Evolutionary conservation across 2,113 vertebrate genomes (phyloP).

Genomic region (Rhineura floridana): DNA sequence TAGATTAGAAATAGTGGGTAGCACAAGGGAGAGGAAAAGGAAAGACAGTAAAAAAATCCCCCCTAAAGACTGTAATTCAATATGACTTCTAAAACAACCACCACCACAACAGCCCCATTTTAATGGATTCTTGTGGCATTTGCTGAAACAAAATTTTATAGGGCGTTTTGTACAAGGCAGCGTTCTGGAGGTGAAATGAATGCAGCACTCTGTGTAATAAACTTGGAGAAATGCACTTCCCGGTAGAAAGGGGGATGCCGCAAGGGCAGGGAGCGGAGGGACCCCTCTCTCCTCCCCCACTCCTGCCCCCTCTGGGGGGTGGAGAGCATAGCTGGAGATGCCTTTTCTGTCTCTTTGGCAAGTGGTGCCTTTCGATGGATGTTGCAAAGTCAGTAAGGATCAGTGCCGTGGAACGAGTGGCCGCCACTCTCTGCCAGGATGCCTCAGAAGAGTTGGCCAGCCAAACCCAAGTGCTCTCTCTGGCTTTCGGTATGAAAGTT

Average conservation of each 20-base stretch:
- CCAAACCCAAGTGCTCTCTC: too few relatives aligned
- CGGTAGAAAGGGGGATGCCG: not conserved
- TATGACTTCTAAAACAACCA: not conserved
- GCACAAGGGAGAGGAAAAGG: not conserved
- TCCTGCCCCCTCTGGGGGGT: not conserved
- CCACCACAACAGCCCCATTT: not conserved
- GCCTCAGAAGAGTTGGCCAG: too few relatives aligned
- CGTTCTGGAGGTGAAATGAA: not conserved
- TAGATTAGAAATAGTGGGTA: not conserved
- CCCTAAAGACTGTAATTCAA: not conserved
- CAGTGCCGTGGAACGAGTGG: too few relatives aligned
- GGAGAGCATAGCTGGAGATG: too few relatives aligned
- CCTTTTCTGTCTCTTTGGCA: too few relatives aligned
- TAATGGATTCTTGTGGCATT: not conserved
- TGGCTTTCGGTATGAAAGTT: too few relatives aligned
- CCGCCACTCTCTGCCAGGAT: too few relatives aligned
- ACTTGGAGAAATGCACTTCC: conserved; percentile 13
- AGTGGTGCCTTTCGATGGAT: too few relatives aligned
- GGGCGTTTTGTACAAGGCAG: not conserved
- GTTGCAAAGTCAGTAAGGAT: too few relatives aligned
- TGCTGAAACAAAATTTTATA: not conserved
- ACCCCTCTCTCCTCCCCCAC: not conserved
- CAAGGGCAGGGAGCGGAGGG: not conserved
- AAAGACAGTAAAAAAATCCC: not conserved
- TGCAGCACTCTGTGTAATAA: accelerated